A percentile compares a stretch with the other conserved stretches of the same genome.
Evolutionary conservation across 2,113 vertebrate species (phyloP).

Genomic region (Chionodraco myersi): DNA sequence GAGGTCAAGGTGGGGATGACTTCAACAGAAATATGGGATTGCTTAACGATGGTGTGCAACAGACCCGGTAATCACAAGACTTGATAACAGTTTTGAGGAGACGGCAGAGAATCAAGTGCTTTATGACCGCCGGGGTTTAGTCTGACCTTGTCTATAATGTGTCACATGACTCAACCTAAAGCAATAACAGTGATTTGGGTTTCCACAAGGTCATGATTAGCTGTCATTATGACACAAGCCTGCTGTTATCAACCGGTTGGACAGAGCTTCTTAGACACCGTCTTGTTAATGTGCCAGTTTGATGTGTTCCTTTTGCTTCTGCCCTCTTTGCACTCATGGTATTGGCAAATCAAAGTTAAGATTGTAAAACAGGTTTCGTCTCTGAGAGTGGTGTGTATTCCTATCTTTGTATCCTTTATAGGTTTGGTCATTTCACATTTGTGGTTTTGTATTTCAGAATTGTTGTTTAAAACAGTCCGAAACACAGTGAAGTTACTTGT

Average conservation of each 20-base stretch:
- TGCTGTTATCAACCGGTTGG: conserved; percentile 28
- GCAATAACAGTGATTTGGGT: conserved; percentile 62
- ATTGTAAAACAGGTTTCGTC: background rate
- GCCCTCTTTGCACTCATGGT: background rate
- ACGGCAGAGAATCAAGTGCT: background rate
- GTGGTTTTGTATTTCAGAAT: background rate
- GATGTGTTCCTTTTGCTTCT: background rate
- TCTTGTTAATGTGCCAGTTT: background rate
- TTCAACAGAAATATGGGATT: conserved; percentile 26
- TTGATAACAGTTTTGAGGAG: conserved; percentile 37
- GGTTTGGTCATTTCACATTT: background rate
- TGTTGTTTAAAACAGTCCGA: background rate
- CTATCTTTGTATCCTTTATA: background rate
- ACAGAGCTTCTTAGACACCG: background rate
- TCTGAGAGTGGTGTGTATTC: background rate
- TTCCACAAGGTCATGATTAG: conserved; percentile 37
- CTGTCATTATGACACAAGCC: conserved; percentile 21
- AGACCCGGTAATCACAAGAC: conserved; percentile 36
- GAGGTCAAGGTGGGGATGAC: conserved; percentile 38
- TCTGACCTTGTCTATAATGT: conserved; percentile 44
- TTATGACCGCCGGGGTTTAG: conserved; percentile 23
- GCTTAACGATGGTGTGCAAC: conserved; percentile 48
- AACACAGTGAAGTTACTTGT: background rate
- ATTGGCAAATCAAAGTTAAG: background rate
- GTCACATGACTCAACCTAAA: conserved; percentile 35